Evolutionary conservation across 1,140 invertebrate genomes (phyloP).

Genomic region (Leptinotarsa texana): DNA sequence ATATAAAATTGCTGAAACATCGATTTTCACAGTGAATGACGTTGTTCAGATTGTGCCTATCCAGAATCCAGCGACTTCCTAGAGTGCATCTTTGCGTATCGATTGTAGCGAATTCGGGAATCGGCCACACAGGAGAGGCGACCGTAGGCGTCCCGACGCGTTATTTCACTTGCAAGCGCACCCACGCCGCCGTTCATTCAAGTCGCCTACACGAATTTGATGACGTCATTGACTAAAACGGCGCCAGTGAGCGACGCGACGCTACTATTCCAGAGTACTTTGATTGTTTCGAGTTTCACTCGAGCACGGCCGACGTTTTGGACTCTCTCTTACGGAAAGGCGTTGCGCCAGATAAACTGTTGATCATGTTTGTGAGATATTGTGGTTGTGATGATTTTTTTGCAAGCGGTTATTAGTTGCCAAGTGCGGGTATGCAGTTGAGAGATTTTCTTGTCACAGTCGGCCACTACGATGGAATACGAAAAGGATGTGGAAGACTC

Average conservation of each 20-base stretch:
- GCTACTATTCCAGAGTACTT: not conserved
- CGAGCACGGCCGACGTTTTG: not conserved
- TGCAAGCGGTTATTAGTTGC: not conserved
- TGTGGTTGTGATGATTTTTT: not conserved
- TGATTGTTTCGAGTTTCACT: slow-evolving; percentile 16
- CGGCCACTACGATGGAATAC: no score
- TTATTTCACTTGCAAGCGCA: slow-evolving; percentile 25
- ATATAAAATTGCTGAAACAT: no score
- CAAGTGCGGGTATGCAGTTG: not conserved
- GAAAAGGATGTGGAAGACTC: not conserved
- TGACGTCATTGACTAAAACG: slow-evolving; percentile 43
- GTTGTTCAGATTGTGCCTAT: no score
- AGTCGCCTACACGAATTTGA: slow-evolving; percentile 43
- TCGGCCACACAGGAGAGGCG: not conserved
- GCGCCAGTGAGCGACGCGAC: slow-evolving; percentile 11
- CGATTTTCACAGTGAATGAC: no score
- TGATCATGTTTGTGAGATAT: not conserved
- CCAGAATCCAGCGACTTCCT: no score
- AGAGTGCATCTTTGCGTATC: not conserved
- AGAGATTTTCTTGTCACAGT: not conserved
- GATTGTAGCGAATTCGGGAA: not conserved
- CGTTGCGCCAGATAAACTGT: not conserved
- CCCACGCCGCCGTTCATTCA: slow-evolving; percentile 48
- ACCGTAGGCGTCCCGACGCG: slow-evolving; percentile 10
- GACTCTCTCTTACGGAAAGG: not conserved